phyloP scores from a whole-genome alignment of 1,140 invertebrate species.

The Drosophila nigrodunni region DNA sequence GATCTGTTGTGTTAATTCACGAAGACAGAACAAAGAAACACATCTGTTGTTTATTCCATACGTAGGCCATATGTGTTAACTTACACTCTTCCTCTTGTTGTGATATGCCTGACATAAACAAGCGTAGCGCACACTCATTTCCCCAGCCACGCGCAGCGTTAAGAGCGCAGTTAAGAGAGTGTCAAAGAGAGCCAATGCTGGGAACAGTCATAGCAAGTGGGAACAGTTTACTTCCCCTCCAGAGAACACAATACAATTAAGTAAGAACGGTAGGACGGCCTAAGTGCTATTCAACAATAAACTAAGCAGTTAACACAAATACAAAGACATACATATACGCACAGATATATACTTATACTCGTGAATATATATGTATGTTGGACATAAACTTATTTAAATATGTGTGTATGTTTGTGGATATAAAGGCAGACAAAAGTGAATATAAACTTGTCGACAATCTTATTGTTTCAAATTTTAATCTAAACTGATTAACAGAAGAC shows the following conservation, averaged over 20 bases:
- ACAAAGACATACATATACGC: neutral
- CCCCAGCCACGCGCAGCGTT: neutral
- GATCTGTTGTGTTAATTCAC: too few relatives aligned
- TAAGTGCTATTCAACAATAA: constrained; percentile 58
- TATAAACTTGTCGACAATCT: constrained; percentile 10
- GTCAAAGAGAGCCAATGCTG: constrained; percentile 54
- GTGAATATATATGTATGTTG: neutral
- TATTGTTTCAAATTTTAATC: constrained; percentile 12
- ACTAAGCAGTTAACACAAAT: constrained; percentile 5
- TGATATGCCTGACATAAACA: neutral
- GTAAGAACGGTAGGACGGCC: constrained; percentile 31
- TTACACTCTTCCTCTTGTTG: too few relatives aligned
- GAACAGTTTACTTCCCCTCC: constrained; percentile 28
- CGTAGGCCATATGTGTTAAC: too few relatives aligned
- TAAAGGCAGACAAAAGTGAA: neutral
- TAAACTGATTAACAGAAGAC: constrained; percentile 17
- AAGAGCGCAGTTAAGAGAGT: constrained; percentile 47
- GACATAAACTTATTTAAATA: too few relatives aligned
- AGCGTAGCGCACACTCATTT: neutral
- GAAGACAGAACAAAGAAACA: too few relatives aligned
- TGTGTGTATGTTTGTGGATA: neutral
- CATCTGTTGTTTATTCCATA: too few relatives aligned
- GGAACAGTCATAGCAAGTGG: constrained; percentile 21
- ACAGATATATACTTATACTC: neutral
- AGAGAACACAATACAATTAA: constrained; percentile 7